Conservation (phyloP, 1,140 invertebrate species). For the Druon quercuslanigerum region DNA sequence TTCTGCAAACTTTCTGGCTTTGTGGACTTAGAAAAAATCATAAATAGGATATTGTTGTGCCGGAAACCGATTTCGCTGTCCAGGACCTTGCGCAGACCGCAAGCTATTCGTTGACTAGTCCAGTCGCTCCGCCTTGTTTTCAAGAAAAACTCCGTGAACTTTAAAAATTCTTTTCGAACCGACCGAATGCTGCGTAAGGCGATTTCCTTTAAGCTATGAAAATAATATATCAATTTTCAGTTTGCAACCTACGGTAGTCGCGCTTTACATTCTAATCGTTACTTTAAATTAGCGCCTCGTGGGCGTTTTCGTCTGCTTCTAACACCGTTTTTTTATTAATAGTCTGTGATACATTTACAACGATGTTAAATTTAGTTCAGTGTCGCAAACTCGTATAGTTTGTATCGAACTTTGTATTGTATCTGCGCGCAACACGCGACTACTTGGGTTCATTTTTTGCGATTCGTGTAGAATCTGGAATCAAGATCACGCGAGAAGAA, state of each 20-base stretch:
- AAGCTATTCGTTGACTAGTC: conserved; percentile 74
- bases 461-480: conserved; percentile 5
- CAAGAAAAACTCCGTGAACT: conserved; percentile 43
- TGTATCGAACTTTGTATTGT: conserved; percentile 27
- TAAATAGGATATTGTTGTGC: conserved; percentile 45
- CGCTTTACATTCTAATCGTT: background rate
- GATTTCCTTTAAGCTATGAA: background rate
- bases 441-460: conserved; percentile 2
- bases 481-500: conserved; percentile 18
- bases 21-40: background rate
- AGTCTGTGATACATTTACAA: conserved; percentile 31
- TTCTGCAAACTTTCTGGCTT: background rate
- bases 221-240: background rate
- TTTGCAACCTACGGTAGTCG: conserved; percentile 3
- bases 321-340: conserved; percentile 26
- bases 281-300: background rate
- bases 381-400: conserved; percentile 24
- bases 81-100: conserved; percentile 73
- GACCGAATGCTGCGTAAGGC: conserved; percentile 21
- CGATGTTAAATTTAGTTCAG: conserved; percentile 31
- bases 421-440: conserved; percentile 27
- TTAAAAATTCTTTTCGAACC: conserved; percentile 38
- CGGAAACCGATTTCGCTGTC: conserved; percentile 60
- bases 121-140: conserved; percentile 68
- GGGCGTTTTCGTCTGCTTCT: background rate